phyloP scores from a whole-genome alignment of 2,888 invertebrate genomes.

The Myopa testacea region DNA sequence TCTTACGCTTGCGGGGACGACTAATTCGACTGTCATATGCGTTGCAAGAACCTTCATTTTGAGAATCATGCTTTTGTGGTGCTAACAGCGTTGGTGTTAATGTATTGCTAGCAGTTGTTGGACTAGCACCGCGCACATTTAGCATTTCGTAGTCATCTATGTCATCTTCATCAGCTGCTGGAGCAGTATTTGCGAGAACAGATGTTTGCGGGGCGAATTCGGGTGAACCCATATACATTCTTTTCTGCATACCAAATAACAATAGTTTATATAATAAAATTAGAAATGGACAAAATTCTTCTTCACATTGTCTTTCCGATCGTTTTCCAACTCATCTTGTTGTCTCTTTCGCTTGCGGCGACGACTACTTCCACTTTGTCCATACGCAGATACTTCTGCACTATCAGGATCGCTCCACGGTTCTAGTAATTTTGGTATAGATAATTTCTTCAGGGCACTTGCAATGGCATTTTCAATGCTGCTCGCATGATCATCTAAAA shows the following conservation, averaged over 20 bases:
- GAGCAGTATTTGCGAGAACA: not conserved
- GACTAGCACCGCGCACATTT: constrained; percentile 83
- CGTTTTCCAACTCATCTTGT: constrained; percentile 62
- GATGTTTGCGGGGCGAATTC: constrained; percentile 37
- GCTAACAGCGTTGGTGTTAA: constrained; percentile 54
- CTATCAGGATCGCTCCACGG: constrained; percentile 72
- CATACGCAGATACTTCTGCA: constrained; percentile 64
- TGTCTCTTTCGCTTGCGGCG: constrained; percentile 64
- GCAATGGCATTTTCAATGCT: constrained; percentile 83
- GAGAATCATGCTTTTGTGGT: constrained; percentile 70
- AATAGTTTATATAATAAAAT: not conserved
- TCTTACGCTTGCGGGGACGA: no score
- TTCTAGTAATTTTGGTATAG: constrained; percentile 59
- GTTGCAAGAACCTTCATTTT: constrained; percentile 71
- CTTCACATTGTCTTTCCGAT: constrained; percentile 55
- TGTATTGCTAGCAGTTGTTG: constrained; percentile 64
- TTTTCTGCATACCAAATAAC: constrained; percentile 34
- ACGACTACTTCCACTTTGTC: constrained; percentile 60
- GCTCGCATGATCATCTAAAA: constrained; percentile 80
- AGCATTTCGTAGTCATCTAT: constrained; percentile 84
- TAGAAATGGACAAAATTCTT: not conserved
- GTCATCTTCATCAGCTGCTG: constrained; percentile 69
- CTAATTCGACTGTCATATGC: constrained; percentile 72
- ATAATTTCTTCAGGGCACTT: constrained; percentile 76
- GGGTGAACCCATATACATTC: constrained; percentile 48